Base-by-base conservation (phyloP, 1,140 invertebrate genomes). In the Cheumatopsyche charites region DNA sequence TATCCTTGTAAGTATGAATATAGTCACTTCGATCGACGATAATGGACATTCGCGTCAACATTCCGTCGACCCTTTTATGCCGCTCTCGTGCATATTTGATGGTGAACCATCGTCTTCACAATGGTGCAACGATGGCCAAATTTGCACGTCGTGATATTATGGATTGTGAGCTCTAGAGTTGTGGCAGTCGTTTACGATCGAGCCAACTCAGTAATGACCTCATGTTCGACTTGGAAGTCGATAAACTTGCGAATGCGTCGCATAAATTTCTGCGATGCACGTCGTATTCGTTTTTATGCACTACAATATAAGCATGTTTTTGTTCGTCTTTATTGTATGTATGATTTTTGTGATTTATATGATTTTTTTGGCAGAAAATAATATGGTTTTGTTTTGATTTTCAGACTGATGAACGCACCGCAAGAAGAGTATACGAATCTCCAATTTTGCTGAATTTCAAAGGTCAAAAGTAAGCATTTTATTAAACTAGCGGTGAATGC, bases 11-110 rank as follows among this genome's bases (percentile, higher is more conserved):
- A n/a, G n/a, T n/a, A n/a, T n/a, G n/a, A n/a, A n/a, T n/a, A n/a
- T n/a, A n/a, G n/a, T n/a, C n/a, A n/a, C n/a, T n/a, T n/a, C n/a
- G n/a, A 36, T 36, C 29, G 9, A 4, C 29, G 29, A 36, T 36
- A 4, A 36, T 36, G 29, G 29, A 9, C 29, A 36, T 36, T 36
- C 3, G 29, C 9, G 29, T 36, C 29, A 36, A 36, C 29, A 36
- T 9, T 36, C 9, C 29, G 9, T 9, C 3, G 3, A 3, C 29
- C 9, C 29, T 3, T 9, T 36, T 36, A 36, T 36, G 29, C 81
- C 78, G 81, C 82, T 82, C 83, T 83, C 82, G 82, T 84, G 83
- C 82, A 84, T 83, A 84, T 83, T 83, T 83, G 79, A 84, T 82
- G 81, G 78, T 79, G 79, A 79, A 79, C 79, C 81, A 83, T 84